A percentile compares a stretch with the other conserved stretches of the same genome.
phyloP scores from a whole-genome alignment of 1,140 invertebrate species.

The Wasmannia auropunctata region DNA sequence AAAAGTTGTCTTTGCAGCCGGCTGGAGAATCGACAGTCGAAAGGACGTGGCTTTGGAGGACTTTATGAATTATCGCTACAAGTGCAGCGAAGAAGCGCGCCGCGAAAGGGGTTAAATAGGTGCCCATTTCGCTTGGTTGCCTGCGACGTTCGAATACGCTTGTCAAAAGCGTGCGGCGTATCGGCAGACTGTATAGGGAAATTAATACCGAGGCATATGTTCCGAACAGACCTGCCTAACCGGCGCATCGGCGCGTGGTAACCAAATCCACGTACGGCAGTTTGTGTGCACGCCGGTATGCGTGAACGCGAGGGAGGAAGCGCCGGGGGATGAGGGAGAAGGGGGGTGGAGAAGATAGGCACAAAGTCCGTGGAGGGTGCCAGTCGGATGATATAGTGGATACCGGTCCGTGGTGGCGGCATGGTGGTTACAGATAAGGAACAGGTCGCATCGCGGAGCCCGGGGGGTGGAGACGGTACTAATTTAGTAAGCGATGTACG shows the following conservation, averaged over 20 bases:
- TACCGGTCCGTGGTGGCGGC: constrained; percentile 36
- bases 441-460: constrained; percentile 38
- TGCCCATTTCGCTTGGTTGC: not conserved
- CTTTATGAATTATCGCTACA: not conserved
- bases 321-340: not conserved
- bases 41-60: not conserved
- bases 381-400: constrained; percentile 54
- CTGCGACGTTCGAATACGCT: not conserved
- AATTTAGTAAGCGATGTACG: constrained; percentile 36
- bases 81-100: not conserved
- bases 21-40: not conserved
- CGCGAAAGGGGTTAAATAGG: not conserved
- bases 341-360: not conserved
- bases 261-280: constrained; percentile 20
- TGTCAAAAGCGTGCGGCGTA: constrained; percentile 43
- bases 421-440: constrained; percentile 57
- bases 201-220: constrained; percentile 46
- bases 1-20: not conserved
- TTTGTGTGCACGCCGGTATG: not conserved
- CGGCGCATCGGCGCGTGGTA: constrained; percentile 3
- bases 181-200: constrained; percentile 23
- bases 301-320: not conserved
- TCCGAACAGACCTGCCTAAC: constrained; percentile 19
- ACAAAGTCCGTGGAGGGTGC: constrained; percentile 45
- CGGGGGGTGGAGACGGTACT: constrained; percentile 22